These are phyloP conservation scores for Talpa occidentalis DNA, from an alignment of 2,113 vertebrate species.

Conservation along the genomic window DNA sequence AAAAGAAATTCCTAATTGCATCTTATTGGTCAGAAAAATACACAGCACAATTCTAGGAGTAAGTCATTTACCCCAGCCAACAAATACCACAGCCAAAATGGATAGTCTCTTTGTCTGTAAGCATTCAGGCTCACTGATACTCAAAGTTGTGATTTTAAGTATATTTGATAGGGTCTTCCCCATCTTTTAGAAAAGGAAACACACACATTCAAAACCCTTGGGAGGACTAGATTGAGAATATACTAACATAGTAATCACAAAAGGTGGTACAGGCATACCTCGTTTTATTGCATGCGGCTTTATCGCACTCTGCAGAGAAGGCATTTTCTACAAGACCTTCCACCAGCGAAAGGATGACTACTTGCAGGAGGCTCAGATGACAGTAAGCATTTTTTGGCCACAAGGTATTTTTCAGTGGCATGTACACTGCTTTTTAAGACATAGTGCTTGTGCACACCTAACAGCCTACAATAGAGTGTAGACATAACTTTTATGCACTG, in stretches of 20 bases:
- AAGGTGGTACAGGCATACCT: not conserved
- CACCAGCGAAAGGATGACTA: too few relatives aligned
- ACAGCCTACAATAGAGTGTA: too few relatives aligned
- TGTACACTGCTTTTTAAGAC: too few relatives aligned
- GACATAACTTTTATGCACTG: too few relatives aligned
- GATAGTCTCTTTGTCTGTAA: not conserved
- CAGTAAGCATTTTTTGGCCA: too few relatives aligned
- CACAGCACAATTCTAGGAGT: not conserved
- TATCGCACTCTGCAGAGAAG: too few relatives aligned
- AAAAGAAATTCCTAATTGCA: not conserved
- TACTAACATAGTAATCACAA: not conserved
- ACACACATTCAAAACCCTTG: not conserved
- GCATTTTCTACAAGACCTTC: too few relatives aligned
- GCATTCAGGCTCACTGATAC: not conserved
- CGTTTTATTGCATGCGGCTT: too few relatives aligned
- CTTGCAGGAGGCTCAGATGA: too few relatives aligned
- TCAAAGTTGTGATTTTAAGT: not conserved
- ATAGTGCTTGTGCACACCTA: too few relatives aligned
- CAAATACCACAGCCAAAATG: not conserved
- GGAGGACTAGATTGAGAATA: not conserved
- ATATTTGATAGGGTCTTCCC: not conserved
- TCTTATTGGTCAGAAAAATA: constrained; percentile 6
- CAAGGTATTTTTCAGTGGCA: too few relatives aligned
- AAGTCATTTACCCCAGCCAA: not conserved
- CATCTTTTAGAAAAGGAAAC: constrained; percentile 33